Evolutionary conservation across 2,888 invertebrate genomes (phyloP).

Genomic region (Chrysomela aeneicollis): DNA sequence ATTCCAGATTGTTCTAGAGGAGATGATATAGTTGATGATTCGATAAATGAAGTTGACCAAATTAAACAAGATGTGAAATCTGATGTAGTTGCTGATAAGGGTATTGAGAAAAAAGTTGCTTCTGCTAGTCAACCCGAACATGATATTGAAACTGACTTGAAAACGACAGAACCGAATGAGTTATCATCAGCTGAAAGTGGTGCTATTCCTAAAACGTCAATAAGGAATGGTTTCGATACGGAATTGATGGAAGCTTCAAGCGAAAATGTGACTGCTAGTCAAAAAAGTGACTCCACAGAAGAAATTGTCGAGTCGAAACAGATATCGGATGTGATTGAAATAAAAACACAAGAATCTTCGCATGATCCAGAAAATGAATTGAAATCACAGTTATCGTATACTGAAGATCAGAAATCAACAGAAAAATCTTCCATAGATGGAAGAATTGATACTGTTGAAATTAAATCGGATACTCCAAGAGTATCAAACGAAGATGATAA

Average conservation of each 20-base stretch:
- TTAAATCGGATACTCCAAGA: not conserved
- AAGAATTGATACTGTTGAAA: not conserved
- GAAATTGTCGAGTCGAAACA: not conserved
- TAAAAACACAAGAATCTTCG: not conserved
- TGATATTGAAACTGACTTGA: not conserved
- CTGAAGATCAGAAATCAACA: no score
- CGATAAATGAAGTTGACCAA: no score
- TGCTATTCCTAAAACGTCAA: not conserved
- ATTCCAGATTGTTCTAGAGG: no score
- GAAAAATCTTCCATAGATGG: not conserved
- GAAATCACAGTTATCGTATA: no score
- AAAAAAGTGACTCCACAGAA: not conserved
- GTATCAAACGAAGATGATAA: slow-evolving; percentile 19
- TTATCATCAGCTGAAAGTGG: not conserved
- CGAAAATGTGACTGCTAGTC: not conserved
- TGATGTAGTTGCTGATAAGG: no score
- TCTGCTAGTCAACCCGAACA: no score
- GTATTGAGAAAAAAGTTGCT: no score
- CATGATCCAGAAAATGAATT: not conserved
- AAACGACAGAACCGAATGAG: not conserved
- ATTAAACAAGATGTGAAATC: no score
- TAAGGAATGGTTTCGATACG: not conserved
- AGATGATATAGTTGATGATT: no score
- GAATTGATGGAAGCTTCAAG: not conserved
- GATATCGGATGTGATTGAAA: not conserved